A percentile compares a stretch with the other conserved stretches of the same genome.
These are phyloP conservation scores for Isotomurus palustris DNA, from an alignment of 2,888 invertebrate genomes.

Conservation along the genomic window DNA sequence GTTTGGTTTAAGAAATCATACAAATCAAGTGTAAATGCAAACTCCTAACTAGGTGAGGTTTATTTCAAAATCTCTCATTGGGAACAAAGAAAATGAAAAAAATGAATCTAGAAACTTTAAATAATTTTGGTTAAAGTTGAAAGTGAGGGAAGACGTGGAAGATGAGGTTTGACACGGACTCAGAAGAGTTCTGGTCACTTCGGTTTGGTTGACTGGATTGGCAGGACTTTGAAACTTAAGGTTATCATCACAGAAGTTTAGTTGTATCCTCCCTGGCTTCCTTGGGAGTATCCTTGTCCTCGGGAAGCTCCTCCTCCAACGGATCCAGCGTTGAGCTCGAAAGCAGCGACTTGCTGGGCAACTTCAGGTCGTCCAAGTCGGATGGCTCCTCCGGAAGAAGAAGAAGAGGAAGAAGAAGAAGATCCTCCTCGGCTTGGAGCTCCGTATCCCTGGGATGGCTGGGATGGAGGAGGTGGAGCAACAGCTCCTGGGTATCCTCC, in stretches of 20 bases:
- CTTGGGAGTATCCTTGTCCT: background rate
- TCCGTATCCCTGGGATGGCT: constrained; percentile 14
- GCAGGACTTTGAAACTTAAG: no score
- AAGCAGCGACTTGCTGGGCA: constrained; percentile 31
- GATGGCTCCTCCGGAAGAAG: constrained; percentile 15
- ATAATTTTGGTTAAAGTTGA: no score
- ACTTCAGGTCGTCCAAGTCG: constrained; percentile 30
- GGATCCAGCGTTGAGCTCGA: constrained; percentile 16
- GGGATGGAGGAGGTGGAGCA: constrained; percentile 11
- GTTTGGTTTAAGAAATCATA: no score
- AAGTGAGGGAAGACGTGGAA: no score
- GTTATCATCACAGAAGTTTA: constrained; percentile 9
- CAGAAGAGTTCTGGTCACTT: background rate
- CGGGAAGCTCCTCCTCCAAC: background rate
- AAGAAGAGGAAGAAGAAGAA: background rate
- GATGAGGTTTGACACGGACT: no score
- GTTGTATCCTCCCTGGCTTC: constrained; percentile 18
- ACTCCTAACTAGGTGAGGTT: no score
- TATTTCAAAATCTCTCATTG: no score
- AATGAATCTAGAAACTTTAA: background rate
- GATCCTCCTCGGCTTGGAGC: constrained; percentile 13
- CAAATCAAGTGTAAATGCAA: no score
- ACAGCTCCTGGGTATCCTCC: constrained; percentile 6
- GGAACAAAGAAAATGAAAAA: no score
- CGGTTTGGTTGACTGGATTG: background rate